Conservation (phyloP, 2,113 vertebrate species). For the Rhinopomastus cyanomelas region DNA sequence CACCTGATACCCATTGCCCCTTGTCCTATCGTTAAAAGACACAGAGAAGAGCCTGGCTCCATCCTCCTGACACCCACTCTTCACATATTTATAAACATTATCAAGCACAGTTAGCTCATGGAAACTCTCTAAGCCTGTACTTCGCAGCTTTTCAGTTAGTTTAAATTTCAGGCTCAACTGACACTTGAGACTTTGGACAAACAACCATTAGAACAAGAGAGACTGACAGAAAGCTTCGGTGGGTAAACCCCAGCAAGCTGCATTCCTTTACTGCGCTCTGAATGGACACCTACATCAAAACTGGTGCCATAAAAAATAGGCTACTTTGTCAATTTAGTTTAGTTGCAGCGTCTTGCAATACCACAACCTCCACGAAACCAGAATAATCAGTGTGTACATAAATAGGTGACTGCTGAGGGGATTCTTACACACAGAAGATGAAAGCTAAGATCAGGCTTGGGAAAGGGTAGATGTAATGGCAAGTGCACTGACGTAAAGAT, state of each 20-base stretch:
- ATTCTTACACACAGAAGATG: neutral
- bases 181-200: neutral
- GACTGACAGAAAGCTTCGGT: neutral
- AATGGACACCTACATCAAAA: neutral
- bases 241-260: neutral
- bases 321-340: neutral
- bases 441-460: neutral
- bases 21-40: no score
- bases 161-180: neutral
- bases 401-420: neutral
- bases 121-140: neutral
- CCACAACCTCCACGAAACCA: neutral
- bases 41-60: no score
- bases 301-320: neutral
- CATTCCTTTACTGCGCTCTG: neutral
- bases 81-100: no score
- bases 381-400: neutral
- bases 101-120: neutral
- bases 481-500: neutral
- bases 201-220: neutral
- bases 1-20: no score
- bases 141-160: neutral
- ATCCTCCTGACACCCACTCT: no score
- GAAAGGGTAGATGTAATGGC: neutral
- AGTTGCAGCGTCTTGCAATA: neutral